Evolutionary conservation across 2,797 vertebrate genomes (phyloP).

Genomic region (Gorsachius magnificus): DNA sequence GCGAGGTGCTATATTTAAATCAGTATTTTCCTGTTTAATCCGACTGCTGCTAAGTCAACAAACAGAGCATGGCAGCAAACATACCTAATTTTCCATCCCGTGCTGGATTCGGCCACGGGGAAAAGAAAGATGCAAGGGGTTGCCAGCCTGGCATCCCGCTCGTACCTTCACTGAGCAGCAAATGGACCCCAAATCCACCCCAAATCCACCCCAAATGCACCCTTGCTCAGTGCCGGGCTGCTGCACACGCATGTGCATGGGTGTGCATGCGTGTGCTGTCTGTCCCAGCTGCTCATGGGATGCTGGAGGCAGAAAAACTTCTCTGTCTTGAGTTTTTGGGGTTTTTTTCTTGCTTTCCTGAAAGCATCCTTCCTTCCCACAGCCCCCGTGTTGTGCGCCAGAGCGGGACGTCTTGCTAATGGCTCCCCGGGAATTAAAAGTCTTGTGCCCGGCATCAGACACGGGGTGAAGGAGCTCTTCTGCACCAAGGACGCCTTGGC

Average conservation of each 20-base stretch:
- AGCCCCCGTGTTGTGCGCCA: rapidly evolving
- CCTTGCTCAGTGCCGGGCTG: background rate
- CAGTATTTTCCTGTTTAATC: constrained; percentile 56
- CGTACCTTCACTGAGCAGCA: background rate
- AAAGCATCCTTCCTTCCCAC: background rate
- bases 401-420: background rate
- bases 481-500: background rate
- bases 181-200: background rate
- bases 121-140: background rate
- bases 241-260: background rate
- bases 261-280: background rate
- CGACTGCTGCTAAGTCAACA: constrained; percentile 31
- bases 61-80: background rate
- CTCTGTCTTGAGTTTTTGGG: background rate
- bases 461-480: background rate
- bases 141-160: background rate
- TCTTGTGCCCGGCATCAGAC: background rate
- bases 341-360: background rate
- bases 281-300: background rate
- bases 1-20: constrained; percentile 56
- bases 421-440: background rate
- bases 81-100: constrained; percentile 3
- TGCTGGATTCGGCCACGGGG: rapidly evolving
- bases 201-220: background rate
- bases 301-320: background rate